A percentile compares a stretch with the other conserved stretches of the same genome.
Conservation (phyloP, 1,140 invertebrate genomes). For the Pristionchus pacificus region DNA sequence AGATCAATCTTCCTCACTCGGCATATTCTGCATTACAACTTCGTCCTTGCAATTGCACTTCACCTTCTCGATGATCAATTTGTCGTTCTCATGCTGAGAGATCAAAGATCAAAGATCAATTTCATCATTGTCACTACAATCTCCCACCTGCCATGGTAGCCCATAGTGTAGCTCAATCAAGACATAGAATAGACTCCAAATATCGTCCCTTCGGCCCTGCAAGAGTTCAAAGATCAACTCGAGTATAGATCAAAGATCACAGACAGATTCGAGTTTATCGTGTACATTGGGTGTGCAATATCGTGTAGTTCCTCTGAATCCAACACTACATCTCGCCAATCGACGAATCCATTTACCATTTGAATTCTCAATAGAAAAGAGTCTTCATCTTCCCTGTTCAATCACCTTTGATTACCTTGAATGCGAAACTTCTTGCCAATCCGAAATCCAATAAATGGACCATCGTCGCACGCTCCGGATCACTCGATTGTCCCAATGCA, state of each 20-base stretch:
- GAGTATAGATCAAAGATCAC: not conserved
- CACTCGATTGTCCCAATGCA: conserved; percentile 33
- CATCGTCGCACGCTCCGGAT: conserved; percentile 24
- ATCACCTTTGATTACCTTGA: conserved; percentile 4
- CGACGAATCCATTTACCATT: conserved; percentile 34
- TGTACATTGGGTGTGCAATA: conserved; percentile 47
- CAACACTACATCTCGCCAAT: conserved; percentile 35
- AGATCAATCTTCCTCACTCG: not conserved
- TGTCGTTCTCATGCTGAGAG: not conserved
- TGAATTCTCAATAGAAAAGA: conserved; percentile 9
- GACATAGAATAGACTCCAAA: conserved; percentile 33
- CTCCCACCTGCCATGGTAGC: not conserved
- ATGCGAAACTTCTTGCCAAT: conserved; percentile 17
- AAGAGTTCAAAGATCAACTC: not conserved
- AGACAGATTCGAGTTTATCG: conserved; percentile 29
- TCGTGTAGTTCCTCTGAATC: conserved; percentile 45
- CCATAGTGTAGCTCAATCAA: conserved; percentile 2
- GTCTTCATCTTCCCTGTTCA: no score
- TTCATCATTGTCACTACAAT: not conserved
- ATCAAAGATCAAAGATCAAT: not conserved
- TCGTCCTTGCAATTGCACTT: not conserved
- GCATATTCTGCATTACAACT: not conserved
- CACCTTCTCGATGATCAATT: not conserved
- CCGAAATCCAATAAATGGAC: conserved; percentile 39
- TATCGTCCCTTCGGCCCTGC: conserved; percentile 43